Conservation (phyloP, 2,113 vertebrate genomes). For the Pachyramphus minor region DNA sequence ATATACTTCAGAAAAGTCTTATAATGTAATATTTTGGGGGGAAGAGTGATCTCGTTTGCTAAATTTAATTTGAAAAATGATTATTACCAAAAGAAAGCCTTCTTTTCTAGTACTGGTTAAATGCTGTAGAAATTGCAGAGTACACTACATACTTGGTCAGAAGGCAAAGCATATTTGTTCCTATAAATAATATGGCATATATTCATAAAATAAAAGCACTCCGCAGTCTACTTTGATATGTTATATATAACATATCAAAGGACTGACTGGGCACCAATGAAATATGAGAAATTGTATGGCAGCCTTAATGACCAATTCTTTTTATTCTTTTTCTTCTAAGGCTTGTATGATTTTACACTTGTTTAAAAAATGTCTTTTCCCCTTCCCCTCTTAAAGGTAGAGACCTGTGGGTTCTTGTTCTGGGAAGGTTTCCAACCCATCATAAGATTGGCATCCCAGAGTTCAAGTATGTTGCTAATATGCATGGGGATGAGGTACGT, state of each 20-base stretch:
- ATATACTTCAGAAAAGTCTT: not conserved
- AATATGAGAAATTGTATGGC: not conserved
- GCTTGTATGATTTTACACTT: constrained; percentile 23
- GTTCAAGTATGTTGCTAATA: constrained; percentile 93
- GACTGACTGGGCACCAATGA: not conserved
- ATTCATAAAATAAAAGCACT: not conserved
- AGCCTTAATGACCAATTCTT: not conserved
- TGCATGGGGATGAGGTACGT: constrained; percentile 94
- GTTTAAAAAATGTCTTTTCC: constrained; percentile 57
- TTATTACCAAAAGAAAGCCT: not conserved
- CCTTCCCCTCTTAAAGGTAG: constrained; percentile 78
- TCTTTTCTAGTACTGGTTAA: not conserved
- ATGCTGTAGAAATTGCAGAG: not conserved
- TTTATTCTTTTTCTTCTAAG: not conserved
- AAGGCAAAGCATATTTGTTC: not conserved
- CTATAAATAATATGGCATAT: not conserved
- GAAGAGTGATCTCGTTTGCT: not conserved
- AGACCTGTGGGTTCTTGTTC: constrained; percentile 87
- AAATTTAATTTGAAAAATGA: not conserved
- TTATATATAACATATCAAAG: not conserved
- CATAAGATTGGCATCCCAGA: constrained; percentile 88
- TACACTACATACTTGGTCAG: not conserved
- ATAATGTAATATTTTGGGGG: not conserved
- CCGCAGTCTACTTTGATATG: not conserved
- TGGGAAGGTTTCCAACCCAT: constrained; percentile 79